A percentile compares a stretch with the other conserved stretches of the same genome.
Evolutionary conservation across 2,888 invertebrate species (phyloP).

Genomic region (Diaperis boleti): DNA sequence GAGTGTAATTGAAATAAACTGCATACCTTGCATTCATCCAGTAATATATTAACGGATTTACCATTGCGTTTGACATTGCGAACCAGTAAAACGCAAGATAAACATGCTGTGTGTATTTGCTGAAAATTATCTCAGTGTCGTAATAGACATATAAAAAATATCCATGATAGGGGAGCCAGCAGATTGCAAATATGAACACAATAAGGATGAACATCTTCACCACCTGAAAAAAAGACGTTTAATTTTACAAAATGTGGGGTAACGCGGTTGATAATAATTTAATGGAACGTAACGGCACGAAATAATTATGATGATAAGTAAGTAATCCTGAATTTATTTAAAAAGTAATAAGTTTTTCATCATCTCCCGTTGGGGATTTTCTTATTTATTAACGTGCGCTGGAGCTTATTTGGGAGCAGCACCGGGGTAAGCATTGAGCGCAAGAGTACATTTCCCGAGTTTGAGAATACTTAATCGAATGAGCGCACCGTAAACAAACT

Average conservation of each 20-base stretch:
- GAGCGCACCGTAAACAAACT: too few relatives aligned
- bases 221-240: constrained; percentile 72
- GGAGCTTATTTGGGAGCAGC: too few relatives aligned
- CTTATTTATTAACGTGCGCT: too few relatives aligned
- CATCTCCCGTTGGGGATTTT: too few relatives aligned
- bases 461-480: too few relatives aligned
- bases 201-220: constrained; percentile 92
- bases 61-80: constrained; percentile 94
- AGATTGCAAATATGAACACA: constrained; percentile 86
- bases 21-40: constrained; percentile 89
- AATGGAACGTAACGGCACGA: not conserved
- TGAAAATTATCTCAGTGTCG: constrained; percentile 74
- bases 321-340: too few relatives aligned
- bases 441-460: too few relatives aligned
- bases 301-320: too few relatives aligned
- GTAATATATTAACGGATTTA: constrained; percentile 92
- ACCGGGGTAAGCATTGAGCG: too few relatives aligned
- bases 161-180: constrained; percentile 90
- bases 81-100: constrained; percentile 90
- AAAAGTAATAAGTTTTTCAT: too few relatives aligned
- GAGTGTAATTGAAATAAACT: not conserved
- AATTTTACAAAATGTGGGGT: not conserved
- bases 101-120: constrained; percentile 84
- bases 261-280: too few relatives aligned
- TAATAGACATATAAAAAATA: constrained; percentile 88